phyloP scores from a whole-genome alignment of 1,140 invertebrate species.

The Ostrea denselamellosa region DNA sequence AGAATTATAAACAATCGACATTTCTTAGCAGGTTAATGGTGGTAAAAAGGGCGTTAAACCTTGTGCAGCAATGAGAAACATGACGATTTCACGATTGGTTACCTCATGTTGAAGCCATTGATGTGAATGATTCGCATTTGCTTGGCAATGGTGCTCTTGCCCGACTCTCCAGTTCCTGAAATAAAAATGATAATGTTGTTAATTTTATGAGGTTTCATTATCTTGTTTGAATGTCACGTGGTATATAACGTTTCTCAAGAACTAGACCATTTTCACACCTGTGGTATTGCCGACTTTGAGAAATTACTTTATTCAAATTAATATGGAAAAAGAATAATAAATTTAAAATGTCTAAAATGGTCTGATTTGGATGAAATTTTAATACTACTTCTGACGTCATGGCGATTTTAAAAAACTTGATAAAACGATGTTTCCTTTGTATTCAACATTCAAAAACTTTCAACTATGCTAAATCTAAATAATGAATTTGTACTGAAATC shows the following conservation, averaged over 20 bases:
- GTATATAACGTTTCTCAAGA: not conserved
- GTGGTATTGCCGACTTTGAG: not conserved
- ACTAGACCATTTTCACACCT: slow-evolving; percentile 13
- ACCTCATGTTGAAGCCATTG: slow-evolving; percentile 82
- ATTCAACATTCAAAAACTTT: not conserved
- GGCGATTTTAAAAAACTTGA: not conserved
- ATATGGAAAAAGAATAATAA: slow-evolving; percentile 28
- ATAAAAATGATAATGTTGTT: not conserved
- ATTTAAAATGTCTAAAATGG: slow-evolving; percentile 1
- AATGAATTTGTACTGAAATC: not conserved
- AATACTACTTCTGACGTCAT: slow-evolving; percentile 22
- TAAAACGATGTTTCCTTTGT: no score
- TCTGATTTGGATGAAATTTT: not conserved
- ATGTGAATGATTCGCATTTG: slow-evolving; percentile 79
- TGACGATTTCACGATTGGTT: slow-evolving; percentile 17
- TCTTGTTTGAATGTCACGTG: not conserved
- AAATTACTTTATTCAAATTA: slow-evolving; percentile 10
- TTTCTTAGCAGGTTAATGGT: slow-evolving; percentile 7
- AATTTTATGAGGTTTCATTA: not conserved
- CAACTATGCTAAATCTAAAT: not conserved
- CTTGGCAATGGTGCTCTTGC: slow-evolving; percentile 80
- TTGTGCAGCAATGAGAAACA: not conserved
- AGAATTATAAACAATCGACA: not conserved
- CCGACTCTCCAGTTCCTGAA: slow-evolving; percentile 79
- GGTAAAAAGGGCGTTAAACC: not conserved